phyloP scores from a whole-genome alignment of 2,113 vertebrate genomes.

The Madoqua kirkii region DNA sequence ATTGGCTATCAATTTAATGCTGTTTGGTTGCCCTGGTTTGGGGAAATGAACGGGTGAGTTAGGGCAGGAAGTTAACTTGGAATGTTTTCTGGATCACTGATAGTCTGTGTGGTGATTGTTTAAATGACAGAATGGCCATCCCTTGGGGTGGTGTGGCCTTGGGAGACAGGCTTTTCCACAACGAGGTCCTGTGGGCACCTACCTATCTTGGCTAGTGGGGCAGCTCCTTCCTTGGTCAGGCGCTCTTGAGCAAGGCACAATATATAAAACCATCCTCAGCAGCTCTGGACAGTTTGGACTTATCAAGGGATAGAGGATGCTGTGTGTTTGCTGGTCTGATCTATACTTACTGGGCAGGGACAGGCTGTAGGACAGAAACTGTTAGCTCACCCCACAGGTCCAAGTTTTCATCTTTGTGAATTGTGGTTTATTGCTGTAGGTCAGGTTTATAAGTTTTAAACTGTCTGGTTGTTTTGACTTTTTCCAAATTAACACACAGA shows the following conservation, averaged over 20 bases:
- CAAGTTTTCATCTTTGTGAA: background rate
- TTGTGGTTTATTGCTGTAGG: background rate
- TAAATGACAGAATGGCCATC: background rate
- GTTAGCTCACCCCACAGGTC: background rate
- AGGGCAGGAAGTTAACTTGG: background rate
- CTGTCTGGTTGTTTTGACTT: background rate
- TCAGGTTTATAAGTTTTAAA: background rate
- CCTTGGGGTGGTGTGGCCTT: background rate
- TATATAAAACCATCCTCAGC: background rate
- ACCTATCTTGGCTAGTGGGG: background rate
- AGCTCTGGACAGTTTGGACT: background rate
- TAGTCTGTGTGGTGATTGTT: background rate
- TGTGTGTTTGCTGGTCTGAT: background rate
- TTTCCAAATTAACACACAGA: background rate
- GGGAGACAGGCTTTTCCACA: background rate
- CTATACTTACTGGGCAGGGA: background rate
- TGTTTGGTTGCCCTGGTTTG: background rate
- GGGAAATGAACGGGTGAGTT: background rate
- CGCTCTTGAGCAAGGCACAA: background rate
- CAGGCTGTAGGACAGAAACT: background rate
- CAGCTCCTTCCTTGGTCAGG: background rate
- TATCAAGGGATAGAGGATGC: background rate
- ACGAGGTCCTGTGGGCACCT: background rate
- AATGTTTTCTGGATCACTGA: constrained; percentile 36
- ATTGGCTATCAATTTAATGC: background rate